A percentile compares a stretch with the other conserved stretches of the same genome.
These are phyloP conservation scores for Stichopus chloronotus DNA, from an alignment of 35 echinoderm and acorn worm species.

Conservation along the genomic window DNA sequence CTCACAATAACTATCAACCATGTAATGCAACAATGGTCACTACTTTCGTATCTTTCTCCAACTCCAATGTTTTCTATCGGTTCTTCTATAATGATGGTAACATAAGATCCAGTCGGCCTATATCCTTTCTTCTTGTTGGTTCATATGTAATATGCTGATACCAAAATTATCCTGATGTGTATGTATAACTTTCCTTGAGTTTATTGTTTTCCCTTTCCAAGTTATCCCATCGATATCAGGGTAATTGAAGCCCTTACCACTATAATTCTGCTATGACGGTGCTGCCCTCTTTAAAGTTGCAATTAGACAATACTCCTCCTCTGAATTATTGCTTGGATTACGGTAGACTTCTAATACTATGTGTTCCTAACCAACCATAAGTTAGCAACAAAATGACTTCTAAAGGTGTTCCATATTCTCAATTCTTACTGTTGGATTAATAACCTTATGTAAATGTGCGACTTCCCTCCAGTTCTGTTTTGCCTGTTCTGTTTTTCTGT, in stretches of 20 bases:
- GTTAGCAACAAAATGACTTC: conserved; percentile 36
- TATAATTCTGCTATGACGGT: neutral
- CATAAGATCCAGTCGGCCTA: conserved; percentile 36
- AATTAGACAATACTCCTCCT: neutral
- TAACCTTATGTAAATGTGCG: conserved; percentile 20
- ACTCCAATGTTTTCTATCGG: conserved; percentile 43
- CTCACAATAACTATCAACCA: conserved; percentile 19
- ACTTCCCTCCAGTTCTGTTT: conserved; percentile 21
- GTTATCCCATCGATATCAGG: conserved; percentile 34
- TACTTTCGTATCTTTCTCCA: conserved; percentile 39
- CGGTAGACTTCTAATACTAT: conserved; percentile 33
- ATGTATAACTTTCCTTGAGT: conserved; percentile 28
- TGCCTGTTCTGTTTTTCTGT: conserved; percentile 28
- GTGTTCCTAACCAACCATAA: neutral
- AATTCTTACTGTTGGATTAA: neutral
- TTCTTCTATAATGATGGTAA: conserved; percentile 42
- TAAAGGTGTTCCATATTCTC: conserved; percentile 33
- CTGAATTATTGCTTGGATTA: conserved; percentile 22
- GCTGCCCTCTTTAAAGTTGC: neutral
- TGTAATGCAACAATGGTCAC: conserved; percentile 31
- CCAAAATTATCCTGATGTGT: conserved; percentile 32
- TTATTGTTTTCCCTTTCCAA: neutral
- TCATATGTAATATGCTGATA: conserved; percentile 30
- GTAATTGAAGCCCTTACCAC: conserved; percentile 51
- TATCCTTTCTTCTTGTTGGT: conserved; percentile 45